Conservation (phyloP, 2,113 vertebrate genomes). For the Esox niger region DNA sequence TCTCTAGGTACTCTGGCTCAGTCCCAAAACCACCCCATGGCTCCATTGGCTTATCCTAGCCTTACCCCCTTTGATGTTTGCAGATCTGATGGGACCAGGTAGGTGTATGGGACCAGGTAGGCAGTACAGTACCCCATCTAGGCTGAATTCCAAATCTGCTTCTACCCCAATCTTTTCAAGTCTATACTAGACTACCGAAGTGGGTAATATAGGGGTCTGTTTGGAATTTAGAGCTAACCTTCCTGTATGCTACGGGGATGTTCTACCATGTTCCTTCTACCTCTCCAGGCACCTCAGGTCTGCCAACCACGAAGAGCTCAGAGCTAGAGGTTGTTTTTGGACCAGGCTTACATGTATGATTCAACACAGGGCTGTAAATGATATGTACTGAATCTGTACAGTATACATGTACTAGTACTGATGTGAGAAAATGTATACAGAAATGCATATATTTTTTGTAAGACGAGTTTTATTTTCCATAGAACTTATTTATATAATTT, state of each 20-base stretch:
- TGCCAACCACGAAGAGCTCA: constrained; percentile 1
- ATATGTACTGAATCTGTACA: constrained; percentile 86
- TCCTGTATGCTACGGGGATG: constrained; percentile 9
- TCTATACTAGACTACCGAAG: no score
- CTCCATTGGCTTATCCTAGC: background rate
- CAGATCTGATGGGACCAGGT: background rate
- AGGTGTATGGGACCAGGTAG: background rate
- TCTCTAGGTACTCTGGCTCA: constrained; percentile 58
- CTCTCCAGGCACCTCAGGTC: constrained; percentile 35
- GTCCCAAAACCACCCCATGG: constrained; percentile 53
- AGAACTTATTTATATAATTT: constrained; percentile 97
- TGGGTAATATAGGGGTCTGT: no score
- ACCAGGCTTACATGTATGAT: constrained; percentile 74
- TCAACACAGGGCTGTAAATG: constrained; percentile 70
- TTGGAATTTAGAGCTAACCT: no score
- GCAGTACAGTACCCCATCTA: background rate
- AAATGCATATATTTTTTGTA: constrained; percentile 93
- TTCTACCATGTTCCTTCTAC: constrained; percentile 29
- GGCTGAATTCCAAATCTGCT: background rate
- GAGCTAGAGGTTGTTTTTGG: constrained; percentile 67
- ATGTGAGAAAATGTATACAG: constrained; percentile 91
- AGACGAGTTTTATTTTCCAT: constrained; percentile 84
- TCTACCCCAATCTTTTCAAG: no score
- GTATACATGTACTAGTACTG: constrained; percentile 82
- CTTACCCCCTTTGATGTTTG: constrained; percentile 11